Percentiles rank a stretch among this genome's conserved stretches.
Evolutionary conservation across 2,797 vertebrate genomes (phyloP).

Genomic region (Gila robusta): DNA sequence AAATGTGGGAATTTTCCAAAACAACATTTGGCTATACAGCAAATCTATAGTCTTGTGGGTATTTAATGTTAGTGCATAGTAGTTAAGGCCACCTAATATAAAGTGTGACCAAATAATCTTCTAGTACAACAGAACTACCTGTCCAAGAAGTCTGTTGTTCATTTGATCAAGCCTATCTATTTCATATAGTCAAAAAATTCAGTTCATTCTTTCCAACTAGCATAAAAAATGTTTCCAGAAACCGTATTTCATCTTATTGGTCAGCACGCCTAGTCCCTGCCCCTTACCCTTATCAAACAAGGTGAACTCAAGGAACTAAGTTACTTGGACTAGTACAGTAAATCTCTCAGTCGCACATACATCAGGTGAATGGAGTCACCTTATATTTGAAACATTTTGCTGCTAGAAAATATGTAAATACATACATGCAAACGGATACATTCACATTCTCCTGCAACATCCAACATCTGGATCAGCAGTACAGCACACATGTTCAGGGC

Average conservation of each 20-base stretch:
- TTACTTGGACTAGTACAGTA: slow-evolving; percentile 18
- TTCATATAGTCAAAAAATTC: not conserved
- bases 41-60: not conserved
- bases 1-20: not conserved
- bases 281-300: not conserved
- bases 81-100: not conserved
- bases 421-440: slow-evolving; percentile 23
- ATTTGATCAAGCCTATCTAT: slow-evolving; percentile 14
- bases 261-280: not conserved
- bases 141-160: not conserved
- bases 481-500: not conserved
- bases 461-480: slow-evolving; percentile 37
- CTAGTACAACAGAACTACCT: slow-evolving; percentile 13
- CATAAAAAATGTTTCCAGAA: not conserved
- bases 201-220: not conserved
- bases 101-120: slow-evolving; percentile 21
- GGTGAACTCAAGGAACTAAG: not conserved
- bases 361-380: slow-evolving; percentile 12
- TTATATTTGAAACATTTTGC: slow-evolving; percentile 10
- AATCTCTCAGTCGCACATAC: not conserved
- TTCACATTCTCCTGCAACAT: slow-evolving; percentile 25
- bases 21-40: not conserved
- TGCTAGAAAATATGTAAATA: slow-evolving; percentile 18
- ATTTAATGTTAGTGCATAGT: not conserved
- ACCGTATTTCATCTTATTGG: not conserved